Evolutionary conservation across 2,797 vertebrate species (phyloP).

Genomic region (Malurus leucopterus): DNA sequence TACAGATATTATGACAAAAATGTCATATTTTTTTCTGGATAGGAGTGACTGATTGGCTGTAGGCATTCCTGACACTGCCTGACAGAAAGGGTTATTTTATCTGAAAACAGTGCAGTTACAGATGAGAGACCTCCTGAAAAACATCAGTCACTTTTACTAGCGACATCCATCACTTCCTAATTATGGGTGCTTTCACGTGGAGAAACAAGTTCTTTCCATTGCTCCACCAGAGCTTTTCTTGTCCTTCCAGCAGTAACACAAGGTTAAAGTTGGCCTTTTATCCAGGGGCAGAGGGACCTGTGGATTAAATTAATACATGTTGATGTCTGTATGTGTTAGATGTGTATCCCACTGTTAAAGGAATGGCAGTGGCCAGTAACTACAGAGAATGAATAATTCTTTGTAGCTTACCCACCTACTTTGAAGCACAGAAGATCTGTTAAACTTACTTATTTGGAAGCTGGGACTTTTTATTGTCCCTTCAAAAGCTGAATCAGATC

Average conservation of each 20-base stretch:
- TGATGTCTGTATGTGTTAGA: neutral
- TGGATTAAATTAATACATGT: slow-evolving; percentile 3
- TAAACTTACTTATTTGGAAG: neutral
- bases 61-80: slow-evolving; percentile 52
- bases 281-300: neutral
- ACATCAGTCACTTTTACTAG: slow-evolving; percentile 57
- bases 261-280: slow-evolving; percentile 10
- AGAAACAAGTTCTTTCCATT: slow-evolving; percentile 28
- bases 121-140: slow-evolving; percentile 57
- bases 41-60: slow-evolving; percentile 48
- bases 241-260: neutral
- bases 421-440: neutral
- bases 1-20: slow-evolving; percentile 38
- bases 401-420: neutral
- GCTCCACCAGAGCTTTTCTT: slow-evolving; percentile 1
- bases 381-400: neutral
- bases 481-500: neutral
- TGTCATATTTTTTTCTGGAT: neutral
- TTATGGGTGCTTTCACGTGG: slow-evolving; percentile 43
- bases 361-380: neutral
- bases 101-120: slow-evolving; percentile 62
- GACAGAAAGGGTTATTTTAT: slow-evolving; percentile 66
- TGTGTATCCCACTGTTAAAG: neutral
- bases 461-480: neutral
- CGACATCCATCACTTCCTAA: slow-evolving; percentile 60